Conservation (phyloP, 1,140 invertebrate species). For the Drosophila baimaii region DNA sequence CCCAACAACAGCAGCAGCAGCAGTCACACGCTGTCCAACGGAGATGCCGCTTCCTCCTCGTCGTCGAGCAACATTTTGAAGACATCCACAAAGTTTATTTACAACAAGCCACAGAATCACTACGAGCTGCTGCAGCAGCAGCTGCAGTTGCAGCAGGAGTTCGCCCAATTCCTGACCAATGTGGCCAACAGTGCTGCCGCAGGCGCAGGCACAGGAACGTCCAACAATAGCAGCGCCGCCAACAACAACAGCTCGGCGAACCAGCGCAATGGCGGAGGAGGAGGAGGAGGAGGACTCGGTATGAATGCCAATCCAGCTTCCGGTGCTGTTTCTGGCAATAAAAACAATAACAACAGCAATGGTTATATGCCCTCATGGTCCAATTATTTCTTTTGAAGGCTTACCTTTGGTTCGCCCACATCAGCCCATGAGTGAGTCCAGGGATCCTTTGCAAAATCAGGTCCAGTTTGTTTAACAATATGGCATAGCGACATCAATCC, state of each 20-base stretch:
- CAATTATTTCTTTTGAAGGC: constrained; percentile 78
- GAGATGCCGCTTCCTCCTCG: constrained; percentile 42
- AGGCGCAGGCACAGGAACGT: constrained; percentile 11
- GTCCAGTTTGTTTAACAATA: constrained; percentile 9
- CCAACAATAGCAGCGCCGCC: constrained; percentile 34
- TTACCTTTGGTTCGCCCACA: constrained; percentile 6
- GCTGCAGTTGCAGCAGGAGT: constrained; percentile 79
- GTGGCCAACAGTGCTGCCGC: constrained; percentile 69
- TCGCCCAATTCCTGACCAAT: constrained; percentile 79
- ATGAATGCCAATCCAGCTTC: constrained; percentile 11
- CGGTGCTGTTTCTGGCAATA: constrained; percentile 24
- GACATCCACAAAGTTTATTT: constrained; percentile 79
- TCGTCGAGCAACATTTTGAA: constrained; percentile 65
- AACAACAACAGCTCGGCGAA: constrained; percentile 16
- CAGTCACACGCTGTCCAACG: constrained; percentile 26
- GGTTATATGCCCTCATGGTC: constrained; percentile 70
- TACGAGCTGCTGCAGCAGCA: constrained; percentile 78
- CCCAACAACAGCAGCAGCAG: constrained; percentile 40
- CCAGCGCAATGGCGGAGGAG: constrained; percentile 25
- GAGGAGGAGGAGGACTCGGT: constrained; percentile 26
- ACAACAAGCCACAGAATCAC: constrained; percentile 82
- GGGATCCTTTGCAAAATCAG: neutral
- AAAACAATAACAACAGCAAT: constrained; percentile 43
- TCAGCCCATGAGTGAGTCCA: constrained; percentile 12
- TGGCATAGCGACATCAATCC: too few relatives aligned